Evolutionary conservation across 2,888 invertebrate species (phyloP).

Genomic region (Acronicta leporina): DNA sequence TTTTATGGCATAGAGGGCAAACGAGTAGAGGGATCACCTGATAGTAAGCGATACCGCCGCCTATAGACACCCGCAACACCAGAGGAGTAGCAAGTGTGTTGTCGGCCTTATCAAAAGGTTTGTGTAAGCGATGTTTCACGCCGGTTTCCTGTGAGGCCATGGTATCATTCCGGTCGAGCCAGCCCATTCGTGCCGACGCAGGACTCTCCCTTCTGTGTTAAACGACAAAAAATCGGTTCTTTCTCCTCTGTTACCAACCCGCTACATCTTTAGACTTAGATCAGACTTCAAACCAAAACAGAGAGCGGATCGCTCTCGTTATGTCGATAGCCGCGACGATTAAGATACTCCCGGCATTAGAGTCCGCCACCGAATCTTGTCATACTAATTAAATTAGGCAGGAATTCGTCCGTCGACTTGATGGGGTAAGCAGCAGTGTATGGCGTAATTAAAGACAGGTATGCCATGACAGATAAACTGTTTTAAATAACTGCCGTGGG

Average conservation of each 20-base stretch:
- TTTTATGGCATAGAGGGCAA: too few species aligned
- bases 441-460: conserved; percentile 23
- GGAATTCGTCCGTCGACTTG: conserved; percentile 28
- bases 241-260: background rate
- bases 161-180: too few species aligned
- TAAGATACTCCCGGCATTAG: conserved; percentile 69
- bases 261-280: conserved; percentile 24
- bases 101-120: too few species aligned
- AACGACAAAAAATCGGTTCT: too few species aligned
- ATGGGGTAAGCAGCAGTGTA: conserved; percentile 38
- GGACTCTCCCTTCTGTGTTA: too few species aligned
- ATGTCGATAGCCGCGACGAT: conserved; percentile 75
- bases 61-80: too few species aligned
- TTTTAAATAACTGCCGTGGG: background rate
- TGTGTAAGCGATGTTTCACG: too few species aligned
- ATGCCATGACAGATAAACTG: conserved; percentile 3
- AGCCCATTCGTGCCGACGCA: too few species aligned
- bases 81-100: too few species aligned
- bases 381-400: conserved; percentile 39
- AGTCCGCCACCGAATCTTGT: conserved; percentile 51
- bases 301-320: conserved; percentile 50
- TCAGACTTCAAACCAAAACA: conserved; percentile 21
- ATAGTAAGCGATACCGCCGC: too few species aligned
- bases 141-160: too few species aligned
- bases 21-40: too few species aligned